Percentiles rank a stretch among this genome's conserved stretches.
Evolutionary conservation across 1,140 invertebrate species (phyloP).

Genomic region (Camponotus vicinus): DNA sequence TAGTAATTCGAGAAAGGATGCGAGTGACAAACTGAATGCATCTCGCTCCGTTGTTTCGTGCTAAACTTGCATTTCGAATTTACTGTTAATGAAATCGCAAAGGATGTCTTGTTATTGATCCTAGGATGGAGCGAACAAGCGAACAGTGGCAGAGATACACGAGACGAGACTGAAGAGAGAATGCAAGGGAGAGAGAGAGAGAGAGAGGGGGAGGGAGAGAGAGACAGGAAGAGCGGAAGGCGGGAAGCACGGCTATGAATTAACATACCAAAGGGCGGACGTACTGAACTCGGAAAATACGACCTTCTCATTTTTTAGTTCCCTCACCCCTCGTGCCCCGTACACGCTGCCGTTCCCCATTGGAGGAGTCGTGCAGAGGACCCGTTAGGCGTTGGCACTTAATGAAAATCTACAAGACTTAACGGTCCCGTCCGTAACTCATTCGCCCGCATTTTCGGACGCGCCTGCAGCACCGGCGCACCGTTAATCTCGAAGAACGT

Average conservation of each 20-base stretch:
- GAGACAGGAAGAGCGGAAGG: conserved; percentile 55
- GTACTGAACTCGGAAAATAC: conserved; percentile 65
- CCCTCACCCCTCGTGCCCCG: background rate
- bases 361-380: conserved; percentile 29
- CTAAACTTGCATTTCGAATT: conserved; percentile 61
- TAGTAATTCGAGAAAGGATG: background rate
- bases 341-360: conserved; percentile 6
- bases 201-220: conserved; percentile 58
- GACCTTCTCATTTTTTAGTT: conserved; percentile 53
- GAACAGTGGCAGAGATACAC: background rate
- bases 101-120: conserved; percentile 62
- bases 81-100: conserved; percentile 66
- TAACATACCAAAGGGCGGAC: conserved; percentile 74
- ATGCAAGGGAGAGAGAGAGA: conserved; percentile 49
- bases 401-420: conserved; percentile 73
- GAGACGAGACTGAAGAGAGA: background rate
- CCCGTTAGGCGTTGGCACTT: conserved; percentile 62
- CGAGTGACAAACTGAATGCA: conserved; percentile 7
- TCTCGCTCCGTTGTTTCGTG: background rate
- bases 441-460: conserved; percentile 54
- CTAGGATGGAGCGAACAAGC: conserved; percentile 17
- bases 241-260: conserved; percentile 67
- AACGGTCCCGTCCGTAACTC: conserved; percentile 61
- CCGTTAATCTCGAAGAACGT: conserved; percentile 52
- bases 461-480: conserved; percentile 5